Percentiles rank a stretch among this genome's conserved stretches.
Evolutionary conservation across 2,888 invertebrate species (phyloP).

Genomic region (Caenorhabditis drosophilae): DNA sequence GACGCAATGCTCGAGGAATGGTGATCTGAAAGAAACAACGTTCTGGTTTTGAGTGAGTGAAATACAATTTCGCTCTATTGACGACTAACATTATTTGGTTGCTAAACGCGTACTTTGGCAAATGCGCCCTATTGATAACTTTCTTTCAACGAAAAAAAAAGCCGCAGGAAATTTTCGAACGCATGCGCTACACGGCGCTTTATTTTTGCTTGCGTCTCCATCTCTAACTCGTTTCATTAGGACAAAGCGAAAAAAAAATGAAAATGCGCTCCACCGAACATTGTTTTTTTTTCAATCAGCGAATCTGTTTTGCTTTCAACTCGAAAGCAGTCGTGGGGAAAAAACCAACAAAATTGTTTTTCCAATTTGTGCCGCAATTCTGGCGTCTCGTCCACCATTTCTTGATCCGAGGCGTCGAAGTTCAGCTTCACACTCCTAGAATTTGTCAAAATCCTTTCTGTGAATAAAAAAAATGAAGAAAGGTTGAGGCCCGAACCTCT

Average conservation of each 20-base stretch:
- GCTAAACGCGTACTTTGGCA: background rate
- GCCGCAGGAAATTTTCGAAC: no score
- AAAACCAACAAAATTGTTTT: constrained; percentile 35
- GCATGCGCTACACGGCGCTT: no score
- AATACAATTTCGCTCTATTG: background rate
- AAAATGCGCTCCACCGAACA: background rate
- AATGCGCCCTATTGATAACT: background rate
- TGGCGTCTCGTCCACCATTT: constrained; percentile 91
- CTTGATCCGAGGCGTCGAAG: constrained; percentile 84
- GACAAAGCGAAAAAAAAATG: background rate
- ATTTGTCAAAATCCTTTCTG: no score
- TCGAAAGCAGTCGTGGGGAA: background rate
- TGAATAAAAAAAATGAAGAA: no score
- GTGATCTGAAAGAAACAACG: constrained; percentile 75
- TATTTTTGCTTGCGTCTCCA: background rate
- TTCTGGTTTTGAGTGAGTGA: background rate
- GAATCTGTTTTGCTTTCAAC: background rate
- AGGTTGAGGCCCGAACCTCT: no score
- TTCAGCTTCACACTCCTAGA: constrained; percentile 80
- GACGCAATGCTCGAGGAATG: constrained; percentile 75
- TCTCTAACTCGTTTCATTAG: background rate
- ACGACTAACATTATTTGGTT: background rate
- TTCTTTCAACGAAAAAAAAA: no score
- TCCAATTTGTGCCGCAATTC: constrained; percentile 86
- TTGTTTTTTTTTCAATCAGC: background rate